phyloP scores from a whole-genome alignment of 2,888 invertebrate genomes.

The Nysson spinosus region DNA sequence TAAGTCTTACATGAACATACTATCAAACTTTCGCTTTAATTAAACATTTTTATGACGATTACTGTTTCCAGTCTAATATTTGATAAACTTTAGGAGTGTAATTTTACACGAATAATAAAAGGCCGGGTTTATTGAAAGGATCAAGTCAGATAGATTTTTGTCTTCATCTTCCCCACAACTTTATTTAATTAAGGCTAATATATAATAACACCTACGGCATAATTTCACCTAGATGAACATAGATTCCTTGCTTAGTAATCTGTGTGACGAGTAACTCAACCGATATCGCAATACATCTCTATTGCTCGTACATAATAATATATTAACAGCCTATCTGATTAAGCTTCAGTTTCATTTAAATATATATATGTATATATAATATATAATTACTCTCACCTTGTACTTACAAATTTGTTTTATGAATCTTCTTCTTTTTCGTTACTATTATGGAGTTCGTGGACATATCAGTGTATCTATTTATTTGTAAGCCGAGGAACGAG shows the following conservation, averaged over 20 bases:
- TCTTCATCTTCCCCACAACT: slow-evolving; percentile 44
- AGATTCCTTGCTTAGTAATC: slow-evolving; percentile 43
- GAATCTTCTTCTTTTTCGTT: slow-evolving; percentile 18
- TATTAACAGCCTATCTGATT: slow-evolving; percentile 48
- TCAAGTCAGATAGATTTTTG: neutral
- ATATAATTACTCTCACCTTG: slow-evolving; percentile 37
- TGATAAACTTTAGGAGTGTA: too few relatives aligned
- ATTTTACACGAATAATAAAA: neutral
- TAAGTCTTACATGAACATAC: too few relatives aligned
- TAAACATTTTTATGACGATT: too few relatives aligned
- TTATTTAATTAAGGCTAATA: slow-evolving; percentile 61
- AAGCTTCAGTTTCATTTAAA: slow-evolving; percentile 31
- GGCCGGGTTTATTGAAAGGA: neutral
- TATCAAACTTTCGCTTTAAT: too few relatives aligned
- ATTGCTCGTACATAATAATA: slow-evolving; percentile 41
- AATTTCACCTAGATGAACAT: slow-evolving; percentile 60
- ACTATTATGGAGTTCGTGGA: slow-evolving; percentile 38
- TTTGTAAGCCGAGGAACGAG: slow-evolving; percentile 3
- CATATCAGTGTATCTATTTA: slow-evolving; percentile 6
- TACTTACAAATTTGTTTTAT: slow-evolving; percentile 47
- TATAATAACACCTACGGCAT: slow-evolving; percentile 61
- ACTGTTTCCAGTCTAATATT: too few relatives aligned
- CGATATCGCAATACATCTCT: slow-evolving; percentile 27
- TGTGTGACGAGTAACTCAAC: slow-evolving; percentile 33
- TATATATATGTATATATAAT: neutral